Percentiles rank a stretch among this genome's conserved stretches.
Conservation (phyloP, 2,113 vertebrate species). For the Addax nasomaculatus region DNA sequence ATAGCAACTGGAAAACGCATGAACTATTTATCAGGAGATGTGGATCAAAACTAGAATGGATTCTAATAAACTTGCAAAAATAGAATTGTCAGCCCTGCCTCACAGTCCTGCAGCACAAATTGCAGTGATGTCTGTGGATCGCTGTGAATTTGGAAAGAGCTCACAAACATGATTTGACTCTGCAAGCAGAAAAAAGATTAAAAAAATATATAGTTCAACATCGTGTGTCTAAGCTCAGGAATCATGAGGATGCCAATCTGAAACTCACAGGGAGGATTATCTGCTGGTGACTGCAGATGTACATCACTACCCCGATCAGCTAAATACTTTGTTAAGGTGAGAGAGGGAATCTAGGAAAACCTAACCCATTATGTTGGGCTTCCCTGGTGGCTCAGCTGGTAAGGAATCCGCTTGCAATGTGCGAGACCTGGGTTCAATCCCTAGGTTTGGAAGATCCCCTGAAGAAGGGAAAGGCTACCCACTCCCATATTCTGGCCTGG, state of each 20-base stretch:
- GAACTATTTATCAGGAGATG: not conserved
- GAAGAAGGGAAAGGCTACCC: not conserved
- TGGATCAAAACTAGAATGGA: not conserved
- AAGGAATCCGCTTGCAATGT: not conserved
- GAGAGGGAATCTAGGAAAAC: not conserved
- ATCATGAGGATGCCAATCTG: not conserved
- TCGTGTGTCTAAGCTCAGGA: not conserved
- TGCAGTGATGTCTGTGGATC: not conserved
- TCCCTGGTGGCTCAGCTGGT: not conserved
- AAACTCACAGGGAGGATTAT: not conserved
- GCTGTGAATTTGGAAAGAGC: not conserved
- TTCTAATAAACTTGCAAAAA: not conserved
- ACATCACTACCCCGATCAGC: not conserved
- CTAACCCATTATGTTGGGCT: not conserved
- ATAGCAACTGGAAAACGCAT: not conserved
- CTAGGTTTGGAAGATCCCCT: not conserved
- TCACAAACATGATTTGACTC: not conserved
- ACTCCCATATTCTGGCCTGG: not conserved
- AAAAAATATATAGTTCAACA: not conserved
- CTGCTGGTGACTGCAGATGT: not conserved
- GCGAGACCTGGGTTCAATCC: not conserved
- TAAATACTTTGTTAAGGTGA: not conserved
- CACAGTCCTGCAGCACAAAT: not conserved
- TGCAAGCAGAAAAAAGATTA: not conserved
- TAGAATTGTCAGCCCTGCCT: not conserved